Base-by-base conservation (phyloP, 2,113 vertebrate genomes). In the Siphamia tubifer region DNA sequence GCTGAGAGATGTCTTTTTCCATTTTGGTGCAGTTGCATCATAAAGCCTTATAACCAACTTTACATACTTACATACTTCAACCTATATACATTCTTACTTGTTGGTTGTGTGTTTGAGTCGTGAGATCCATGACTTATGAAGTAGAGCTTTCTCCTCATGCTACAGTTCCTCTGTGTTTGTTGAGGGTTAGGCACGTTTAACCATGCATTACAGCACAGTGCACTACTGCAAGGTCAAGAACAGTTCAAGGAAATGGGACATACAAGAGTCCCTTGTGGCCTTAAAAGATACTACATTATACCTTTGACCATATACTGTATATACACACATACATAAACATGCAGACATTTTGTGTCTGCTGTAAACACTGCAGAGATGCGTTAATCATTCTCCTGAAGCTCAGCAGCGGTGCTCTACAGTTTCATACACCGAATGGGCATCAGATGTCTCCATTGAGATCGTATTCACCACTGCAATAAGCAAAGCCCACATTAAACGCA, bases 21-120 rank as follows among this genome's bases (percentile, higher is more conserved):
- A 69, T 89, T 86, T 87, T 89, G 89, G 83, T 88, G 89, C 89
- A 89, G 80, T 81, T 76, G 47, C 65, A 66, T 81, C 66, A 31
- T 80, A 47, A 66, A 51, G 30, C 64, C 42, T 68, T 55, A 69
- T 66, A 68, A 81, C 38, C 62, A 85, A 74, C 76, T 74, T 75
- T 40, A 51, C 43, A 53, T 38, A 24, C 56, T 44, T 16, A 40
- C 40, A 28, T 38, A 13, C 4, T n/a, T n/a, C 9, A 21, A 48
- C 56, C 43, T 36, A 13, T 55, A 15, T 62, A 13, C 17, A 19
- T 49, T 57, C 44, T 30, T 12, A 15, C 7, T n/a, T 10, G 25
- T 13, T 23, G 20, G 0, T 34, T 43, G 34, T 28, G 8, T 28
- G 1, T 51, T 38, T 23, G 12, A 42, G 12, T 23, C 21, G 20